phyloP scores from a whole-genome alignment of 2,113 vertebrate genomes.

The Corydoras sp. region DNA sequence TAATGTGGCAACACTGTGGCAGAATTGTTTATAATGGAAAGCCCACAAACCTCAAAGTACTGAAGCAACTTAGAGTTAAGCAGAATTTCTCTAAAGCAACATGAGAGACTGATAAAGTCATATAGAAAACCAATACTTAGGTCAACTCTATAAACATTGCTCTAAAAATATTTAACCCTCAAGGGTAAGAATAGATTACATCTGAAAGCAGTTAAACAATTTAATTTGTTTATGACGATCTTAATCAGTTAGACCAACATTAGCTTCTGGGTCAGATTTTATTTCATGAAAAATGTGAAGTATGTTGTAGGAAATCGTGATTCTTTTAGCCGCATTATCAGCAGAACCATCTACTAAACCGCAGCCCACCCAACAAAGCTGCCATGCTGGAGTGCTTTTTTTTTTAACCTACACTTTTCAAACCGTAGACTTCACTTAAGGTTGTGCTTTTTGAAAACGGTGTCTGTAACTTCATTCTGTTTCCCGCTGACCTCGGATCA shows the following conservation, averaged over 20 bases:
- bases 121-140: no score
- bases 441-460: background rate
- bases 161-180: no score
- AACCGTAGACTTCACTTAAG: background rate
- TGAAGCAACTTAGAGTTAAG: no score
- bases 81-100: no score
- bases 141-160: no score
- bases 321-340: constrained; percentile 1
- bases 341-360: constrained; percentile 14
- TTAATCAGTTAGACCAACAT: constrained; percentile 8
- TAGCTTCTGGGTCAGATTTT: no score
- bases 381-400: constrained; percentile 6
- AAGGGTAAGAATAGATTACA: no score
- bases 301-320: background rate
- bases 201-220: no score
- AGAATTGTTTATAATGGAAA: no score
- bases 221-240: constrained; percentile 9
- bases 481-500: constrained; percentile 30
- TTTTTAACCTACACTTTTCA: constrained; percentile 12
- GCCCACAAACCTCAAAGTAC: no score
- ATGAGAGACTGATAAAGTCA: no score
- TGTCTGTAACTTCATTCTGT: constrained; percentile 5
- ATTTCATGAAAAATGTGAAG: background rate
- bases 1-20: no score
- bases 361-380: constrained; percentile 8